Evolutionary conservation across 2,797 vertebrate species (phyloP), one percentile per base, ranked within the genome.

Genomic region (Acrocephalus scirpaceus): DNA sequence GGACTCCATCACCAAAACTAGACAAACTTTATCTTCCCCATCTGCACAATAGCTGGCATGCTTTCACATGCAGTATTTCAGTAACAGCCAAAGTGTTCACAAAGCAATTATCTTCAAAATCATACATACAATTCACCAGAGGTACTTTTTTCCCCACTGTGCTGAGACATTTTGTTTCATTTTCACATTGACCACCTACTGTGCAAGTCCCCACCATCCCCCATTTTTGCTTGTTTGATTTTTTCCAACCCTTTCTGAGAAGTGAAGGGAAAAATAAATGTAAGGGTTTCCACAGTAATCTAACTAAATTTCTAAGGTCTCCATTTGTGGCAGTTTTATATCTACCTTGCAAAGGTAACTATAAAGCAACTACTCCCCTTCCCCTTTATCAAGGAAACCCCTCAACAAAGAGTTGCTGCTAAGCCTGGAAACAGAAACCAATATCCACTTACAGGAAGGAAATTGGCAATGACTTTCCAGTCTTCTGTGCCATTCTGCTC

Each of bases 381-480:
- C 69, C 57, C 77, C 45, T 91, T 94, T 87, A 54, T 80, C 88
- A 79, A 47, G 91, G 96, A 96, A 83, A 86, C 75, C 60, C 75
- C 48, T 92, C 66, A 77, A 93, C 85, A 95, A 94, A 92, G 50
- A 80, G 32, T 7, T 88, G 56, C 54, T 71, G 73, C 75, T 94
- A 78, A 56, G 66, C 80, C 86, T 95, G 72, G 45, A 95, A 97
- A 95, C 54, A 96, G 93, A 97, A 97, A 96, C 71, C 71, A 81
- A 91, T 65, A 92, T 70, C 48, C 88, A 98, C 99, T 98, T 98
- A 99, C 99, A 91, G 99, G 98, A 95, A 99, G 98, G 96, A 99
- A 99, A 97, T 98, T 99, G 94, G 99, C 99, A 95, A 99, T 99
- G 94, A 99, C 96, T 98, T 99, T 99, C 99, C 99, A 99, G 97